Evolutionary conservation across 2,113 vertebrate species (phyloP), one percentile per base, ranked within the genome.

Genomic region (Marmota monax): DNA sequence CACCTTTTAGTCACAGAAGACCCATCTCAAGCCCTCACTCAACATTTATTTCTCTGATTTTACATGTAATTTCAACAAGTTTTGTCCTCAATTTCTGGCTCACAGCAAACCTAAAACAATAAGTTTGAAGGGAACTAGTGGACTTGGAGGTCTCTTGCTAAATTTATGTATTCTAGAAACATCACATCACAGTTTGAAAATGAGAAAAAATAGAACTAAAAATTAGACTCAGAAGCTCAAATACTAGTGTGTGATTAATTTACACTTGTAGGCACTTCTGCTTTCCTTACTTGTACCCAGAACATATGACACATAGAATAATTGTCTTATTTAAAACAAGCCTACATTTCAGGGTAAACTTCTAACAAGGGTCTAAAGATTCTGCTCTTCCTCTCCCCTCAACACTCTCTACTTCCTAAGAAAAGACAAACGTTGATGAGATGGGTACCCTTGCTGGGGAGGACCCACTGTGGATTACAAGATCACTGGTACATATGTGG

Each of bases 401-500:
- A 27, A 5, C 22, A 27, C 13, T 37, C 1, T 9, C 34, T 17
- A 5, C 48, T 88, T 70, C 39, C 72, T 69, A 25, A 70, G 56
- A 58, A 83, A 61, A 67, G 48, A 70, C 56, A 61, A 25, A 39
- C 29, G 9, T 23, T 20, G 37, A 3, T 51, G 74, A 79, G 72
- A 32, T n/a, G 29, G 37, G 20, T 12, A 12, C 13, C 82, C 7
- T 91, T 48, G 20, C 37, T 48, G 29, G 17, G 23, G 25, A 70
- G 23, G 37, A 5, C 74, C 37, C 23, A 11, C 56, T 48, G 42
- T 65, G 77, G 13, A 32, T 61, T 77, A 45, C 37, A 79, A 78
- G 32, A 73, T 86, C 67, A 34, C 1, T 5, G 0, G 10, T 9
- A 13, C 39, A 0, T 16, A 22, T 37, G 29, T 45, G 58, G 0